Conservation (phyloP, 1,140 invertebrate genomes). For the Brachionus asplanchnoidis region DNA sequence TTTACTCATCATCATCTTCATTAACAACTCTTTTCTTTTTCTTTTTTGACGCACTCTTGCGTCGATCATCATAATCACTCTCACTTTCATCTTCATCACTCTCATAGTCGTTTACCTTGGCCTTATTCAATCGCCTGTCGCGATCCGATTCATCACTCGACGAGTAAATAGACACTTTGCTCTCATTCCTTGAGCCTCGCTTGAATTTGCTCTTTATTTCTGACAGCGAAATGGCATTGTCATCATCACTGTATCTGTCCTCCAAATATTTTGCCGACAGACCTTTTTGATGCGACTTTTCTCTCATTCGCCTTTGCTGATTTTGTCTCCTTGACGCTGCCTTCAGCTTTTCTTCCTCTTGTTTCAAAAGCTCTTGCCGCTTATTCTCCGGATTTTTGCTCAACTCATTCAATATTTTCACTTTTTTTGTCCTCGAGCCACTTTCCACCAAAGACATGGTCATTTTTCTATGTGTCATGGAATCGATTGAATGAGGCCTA, state of each 20-base stretch:
- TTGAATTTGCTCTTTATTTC: constrained; percentile 39
- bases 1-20: constrained; percentile 30
- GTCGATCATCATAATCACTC: constrained; percentile 1
- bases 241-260: constrained; percentile 37
- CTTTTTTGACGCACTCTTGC: constrained; percentile 6
- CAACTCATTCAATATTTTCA: constrained; percentile 18
- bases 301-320: constrained; percentile 27
- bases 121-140: constrained; percentile 33
- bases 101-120: constrained; percentile 13
- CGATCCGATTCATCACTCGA: constrained; percentile 4
- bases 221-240: constrained; percentile 21
- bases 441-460: constrained; percentile 21
- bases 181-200: neutral
- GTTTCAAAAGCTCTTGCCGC: neutral
- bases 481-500: constrained; percentile 36
- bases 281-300: constrained; percentile 28
- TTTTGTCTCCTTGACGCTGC: constrained; percentile 32
- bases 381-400: constrained; percentile 1
- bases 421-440: constrained; percentile 31
- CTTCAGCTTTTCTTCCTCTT: constrained; percentile 39
- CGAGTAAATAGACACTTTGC: constrained; percentile 16
- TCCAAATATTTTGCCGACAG: constrained; percentile 34
- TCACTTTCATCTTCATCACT: constrained; percentile 14
- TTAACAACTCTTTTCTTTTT: constrained; percentile 37
- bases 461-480: constrained; percentile 39